Conservation (phyloP, 2,113 vertebrate genomes). For the Setophaga coronata region DNA sequence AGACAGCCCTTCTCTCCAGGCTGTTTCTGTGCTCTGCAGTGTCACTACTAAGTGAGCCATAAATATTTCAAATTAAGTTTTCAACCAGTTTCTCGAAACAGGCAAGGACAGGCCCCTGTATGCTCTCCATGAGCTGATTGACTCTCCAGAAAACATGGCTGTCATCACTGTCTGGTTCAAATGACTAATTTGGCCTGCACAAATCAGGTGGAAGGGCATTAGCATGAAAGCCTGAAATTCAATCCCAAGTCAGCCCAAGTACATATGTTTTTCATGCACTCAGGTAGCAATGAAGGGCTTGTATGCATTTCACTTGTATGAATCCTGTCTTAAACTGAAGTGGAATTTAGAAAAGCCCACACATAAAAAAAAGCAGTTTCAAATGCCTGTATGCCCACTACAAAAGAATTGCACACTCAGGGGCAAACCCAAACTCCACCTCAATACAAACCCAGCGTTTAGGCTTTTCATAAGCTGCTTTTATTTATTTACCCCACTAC, state of each 20-base stretch:
- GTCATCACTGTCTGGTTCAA: background rate
- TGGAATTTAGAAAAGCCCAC: background rate
- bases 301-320: background rate
- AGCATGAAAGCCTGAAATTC: slow-evolving; percentile 22
- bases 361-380: background rate
- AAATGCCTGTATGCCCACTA: background rate
- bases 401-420: background rate
- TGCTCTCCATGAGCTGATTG: background rate
- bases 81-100: background rate
- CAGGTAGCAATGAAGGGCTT: background rate
- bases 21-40: background rate
- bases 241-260: background rate
- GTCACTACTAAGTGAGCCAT: background rate
- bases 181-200: background rate
- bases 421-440: background rate
- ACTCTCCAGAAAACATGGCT: slow-evolving; percentile 9
- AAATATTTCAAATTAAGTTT: slow-evolving; percentile 56
- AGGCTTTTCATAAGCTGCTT: background rate
- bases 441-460: background rate
- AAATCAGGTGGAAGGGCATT: background rate
- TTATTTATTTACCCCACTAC: background rate
- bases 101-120: background rate
- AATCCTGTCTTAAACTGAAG: background rate
- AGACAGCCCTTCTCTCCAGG: background rate
- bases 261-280: background rate